phyloP scores from a whole-genome alignment of 2,113 vertebrate genomes.

The Zosterops hypoxanthus region DNA sequence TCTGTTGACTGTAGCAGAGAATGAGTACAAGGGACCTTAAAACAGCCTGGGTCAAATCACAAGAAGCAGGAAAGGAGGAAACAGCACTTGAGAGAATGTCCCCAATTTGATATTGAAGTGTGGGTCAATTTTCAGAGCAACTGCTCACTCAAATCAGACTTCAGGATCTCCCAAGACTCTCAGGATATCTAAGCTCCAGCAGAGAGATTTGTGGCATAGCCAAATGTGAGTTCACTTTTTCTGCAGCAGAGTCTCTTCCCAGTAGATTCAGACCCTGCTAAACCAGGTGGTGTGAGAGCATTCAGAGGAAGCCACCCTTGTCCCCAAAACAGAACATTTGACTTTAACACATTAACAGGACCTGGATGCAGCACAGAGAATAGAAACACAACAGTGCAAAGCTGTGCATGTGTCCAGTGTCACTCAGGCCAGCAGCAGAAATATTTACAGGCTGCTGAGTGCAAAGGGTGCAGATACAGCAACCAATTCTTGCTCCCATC shows the following conservation, averaged over 20 bases:
- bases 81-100: background rate
- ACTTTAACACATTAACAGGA: fast-evolving
- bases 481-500: background rate
- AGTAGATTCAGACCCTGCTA: fast-evolving
- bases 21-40: background rate
- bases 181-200: background rate
- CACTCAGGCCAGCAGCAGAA: background rate
- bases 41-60: background rate
- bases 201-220: background rate
- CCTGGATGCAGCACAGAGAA: background rate
- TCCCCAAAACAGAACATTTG: background rate
- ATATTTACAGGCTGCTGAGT: background rate
- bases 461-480: background rate
- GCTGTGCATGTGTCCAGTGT: no score
- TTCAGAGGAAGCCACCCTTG: background rate
- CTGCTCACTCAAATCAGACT: background rate
- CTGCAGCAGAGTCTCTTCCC: background rate
- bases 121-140: background rate
- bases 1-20: background rate
- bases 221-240: background rate
- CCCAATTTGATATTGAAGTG: background rate
- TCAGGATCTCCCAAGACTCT: background rate
- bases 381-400: fast-evolving
- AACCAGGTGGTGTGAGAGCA: background rate
- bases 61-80: background rate